A percentile compares a stretch with the other conserved stretches of the same genome.
Conservation (phyloP, 2,113 vertebrate genomes). For the Penelope pileata region DNA sequence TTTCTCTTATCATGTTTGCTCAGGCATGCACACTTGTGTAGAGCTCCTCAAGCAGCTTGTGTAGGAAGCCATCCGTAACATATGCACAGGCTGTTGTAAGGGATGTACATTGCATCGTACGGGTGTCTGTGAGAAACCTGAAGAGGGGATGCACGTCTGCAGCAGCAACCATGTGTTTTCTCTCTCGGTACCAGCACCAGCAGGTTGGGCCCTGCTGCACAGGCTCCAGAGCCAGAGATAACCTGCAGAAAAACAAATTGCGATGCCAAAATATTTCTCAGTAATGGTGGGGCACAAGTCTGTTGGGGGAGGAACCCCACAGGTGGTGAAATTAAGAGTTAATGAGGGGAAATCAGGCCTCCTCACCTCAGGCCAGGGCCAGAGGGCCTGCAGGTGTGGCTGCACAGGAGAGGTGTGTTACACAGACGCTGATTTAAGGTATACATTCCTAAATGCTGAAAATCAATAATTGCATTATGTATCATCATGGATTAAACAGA, state of each 20-base stretch:
- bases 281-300: rapidly evolving
- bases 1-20: background rate
- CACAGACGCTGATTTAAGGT: background rate
- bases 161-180: background rate
- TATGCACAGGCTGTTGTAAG: background rate
- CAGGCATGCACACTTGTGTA: background rate
- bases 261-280: background rate
- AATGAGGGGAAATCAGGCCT: background rate
- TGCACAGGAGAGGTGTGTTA: background rate
- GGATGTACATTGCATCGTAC: rapidly evolving
- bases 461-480: background rate
- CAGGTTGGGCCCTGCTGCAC: conserved; percentile 28
- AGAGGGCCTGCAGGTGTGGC: background rate
- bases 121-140: background rate
- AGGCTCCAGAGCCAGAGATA: conserved; percentile 79
- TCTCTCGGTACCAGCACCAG: background rate
- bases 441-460: background rate
- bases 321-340: background rate
- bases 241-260: conserved; percentile 3
- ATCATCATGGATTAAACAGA: background rate
- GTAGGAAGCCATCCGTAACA: background rate
- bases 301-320: background rate
- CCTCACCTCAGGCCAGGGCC: background rate
- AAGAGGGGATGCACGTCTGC: background rate
- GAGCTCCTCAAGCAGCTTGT: background rate